These are phyloP conservation scores for Falcunculus frontatus DNA, from an alignment of 2,113 vertebrate species.

Conservation along the genomic window DNA sequence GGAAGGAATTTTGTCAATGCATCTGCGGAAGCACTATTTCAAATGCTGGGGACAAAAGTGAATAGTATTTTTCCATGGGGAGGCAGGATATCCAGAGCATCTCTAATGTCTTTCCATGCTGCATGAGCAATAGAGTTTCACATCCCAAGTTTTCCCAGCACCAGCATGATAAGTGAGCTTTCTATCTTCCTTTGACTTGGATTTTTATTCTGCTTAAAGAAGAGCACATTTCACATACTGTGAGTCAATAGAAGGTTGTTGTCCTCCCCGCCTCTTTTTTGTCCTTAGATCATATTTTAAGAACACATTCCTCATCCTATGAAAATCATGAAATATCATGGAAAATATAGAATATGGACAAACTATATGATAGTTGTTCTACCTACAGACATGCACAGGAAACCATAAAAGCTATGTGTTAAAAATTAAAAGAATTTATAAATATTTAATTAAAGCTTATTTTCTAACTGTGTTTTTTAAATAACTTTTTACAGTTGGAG, in stretches of 20 bases:
- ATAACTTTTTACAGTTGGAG: background rate
- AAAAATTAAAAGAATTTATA: background rate
- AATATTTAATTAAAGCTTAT: background rate
- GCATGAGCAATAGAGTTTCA: background rate
- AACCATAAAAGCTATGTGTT: background rate
- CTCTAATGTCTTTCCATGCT: background rate
- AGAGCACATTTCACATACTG: background rate
- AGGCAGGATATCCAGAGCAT: background rate
- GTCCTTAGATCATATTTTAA: background rate
- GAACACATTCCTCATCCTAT: background rate
- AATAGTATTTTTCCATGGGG: background rate
- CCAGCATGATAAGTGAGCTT: background rate
- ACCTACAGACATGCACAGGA: background rate
- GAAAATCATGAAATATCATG: background rate
- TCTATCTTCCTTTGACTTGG: background rate
- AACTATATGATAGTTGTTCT: background rate
- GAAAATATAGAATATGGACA: background rate
- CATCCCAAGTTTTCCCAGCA: background rate
- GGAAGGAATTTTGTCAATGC: background rate
- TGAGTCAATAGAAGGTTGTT: background rate
- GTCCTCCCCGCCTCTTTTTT: accelerated
- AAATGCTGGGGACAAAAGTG: background rate
- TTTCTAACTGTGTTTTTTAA: background rate
- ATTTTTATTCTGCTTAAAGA: background rate
- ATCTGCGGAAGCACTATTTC: background rate